Percentiles rank a stretch among this genome's conserved stretches.
Evolutionary conservation across 2,113 vertebrate species (phyloP).

Genomic region (Dicrurus megarhynchus): DNA sequence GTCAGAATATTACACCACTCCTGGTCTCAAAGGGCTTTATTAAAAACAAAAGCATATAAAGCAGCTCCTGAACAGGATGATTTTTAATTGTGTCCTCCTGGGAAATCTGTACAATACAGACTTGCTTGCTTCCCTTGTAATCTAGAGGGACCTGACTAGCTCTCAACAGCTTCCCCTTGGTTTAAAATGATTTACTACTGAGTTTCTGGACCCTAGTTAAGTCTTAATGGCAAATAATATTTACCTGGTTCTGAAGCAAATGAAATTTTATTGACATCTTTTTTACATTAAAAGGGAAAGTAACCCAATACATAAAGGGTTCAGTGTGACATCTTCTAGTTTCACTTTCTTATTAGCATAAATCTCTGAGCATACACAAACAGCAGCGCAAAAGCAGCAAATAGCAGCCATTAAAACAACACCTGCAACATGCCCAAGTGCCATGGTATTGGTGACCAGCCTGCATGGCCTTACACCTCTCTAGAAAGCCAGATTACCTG

Average conservation of each 20-base stretch:
- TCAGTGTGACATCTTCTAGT: not conserved
- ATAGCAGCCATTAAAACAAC: not conserved
- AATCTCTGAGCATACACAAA: not conserved
- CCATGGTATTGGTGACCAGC: not conserved
- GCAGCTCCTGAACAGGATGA: not conserved
- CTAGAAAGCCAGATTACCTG: not conserved
- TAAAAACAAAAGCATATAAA: constrained; percentile 58
- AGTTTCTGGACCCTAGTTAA: not conserved
- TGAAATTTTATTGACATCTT: not conserved
- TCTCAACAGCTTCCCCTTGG: not conserved
- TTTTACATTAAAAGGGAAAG: not conserved
- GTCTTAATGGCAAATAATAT: not conserved
- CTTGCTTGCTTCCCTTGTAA: not conserved
- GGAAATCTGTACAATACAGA: not conserved
- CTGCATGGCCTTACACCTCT: not conserved
- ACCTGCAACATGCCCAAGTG: not conserved
- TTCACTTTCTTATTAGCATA: not conserved
- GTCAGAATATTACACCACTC: not conserved
- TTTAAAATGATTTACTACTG: not conserved
- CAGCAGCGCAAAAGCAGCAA: not conserved
- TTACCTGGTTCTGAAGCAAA: not conserved
- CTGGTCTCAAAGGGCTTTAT: constrained; percentile 57
- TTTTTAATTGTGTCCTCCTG: constrained; percentile 42
- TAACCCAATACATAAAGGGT: not conserved
- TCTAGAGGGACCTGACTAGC: constrained; percentile 7